phyloP scores from a whole-genome alignment of 1,140 invertebrate genomes.

The Musca domestica region DNA sequence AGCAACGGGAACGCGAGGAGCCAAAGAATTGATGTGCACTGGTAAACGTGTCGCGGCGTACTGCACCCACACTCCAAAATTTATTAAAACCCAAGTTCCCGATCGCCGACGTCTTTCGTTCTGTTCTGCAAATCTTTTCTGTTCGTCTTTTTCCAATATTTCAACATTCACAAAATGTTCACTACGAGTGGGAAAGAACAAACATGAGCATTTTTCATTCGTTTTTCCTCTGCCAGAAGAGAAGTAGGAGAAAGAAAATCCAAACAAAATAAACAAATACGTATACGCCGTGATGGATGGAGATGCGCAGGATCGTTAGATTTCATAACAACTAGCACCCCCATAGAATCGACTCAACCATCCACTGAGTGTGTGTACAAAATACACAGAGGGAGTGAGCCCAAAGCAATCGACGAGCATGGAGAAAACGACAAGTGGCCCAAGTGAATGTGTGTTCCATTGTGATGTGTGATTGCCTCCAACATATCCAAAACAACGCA shows the following conservation, averaged over 20 bases:
- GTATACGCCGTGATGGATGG: neutral
- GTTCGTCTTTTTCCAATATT: conserved; percentile 13
- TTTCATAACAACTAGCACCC: conserved; percentile 10
- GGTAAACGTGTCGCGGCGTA: conserved; percentile 50
- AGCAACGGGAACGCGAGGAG: neutral
- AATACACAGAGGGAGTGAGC: too few species aligned
- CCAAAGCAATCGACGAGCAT: too few species aligned
- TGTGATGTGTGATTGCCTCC: too few species aligned
- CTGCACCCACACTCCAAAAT: conserved; percentile 52
- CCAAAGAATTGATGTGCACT: conserved; percentile 28
- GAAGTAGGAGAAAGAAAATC: neutral
- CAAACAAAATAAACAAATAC: conserved; percentile 16
- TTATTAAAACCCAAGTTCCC: conserved; percentile 23
- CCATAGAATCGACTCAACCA: conserved; percentile 2
- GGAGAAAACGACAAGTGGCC: too few species aligned
- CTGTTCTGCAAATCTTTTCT: neutral
- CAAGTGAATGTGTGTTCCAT: too few species aligned
- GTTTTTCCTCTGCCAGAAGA: too few species aligned
- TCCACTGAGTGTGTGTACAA: neutral
- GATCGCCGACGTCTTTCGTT: conserved; percentile 4
- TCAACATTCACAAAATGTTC: conserved; percentile 5
- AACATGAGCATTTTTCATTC: neutral
- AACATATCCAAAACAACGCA: too few species aligned
- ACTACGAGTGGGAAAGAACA: neutral
- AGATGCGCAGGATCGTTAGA: conserved; percentile 16